These are phyloP conservation scores for Hesperia comma DNA, from an alignment of 2,888 invertebrate genomes.

Conservation along the genomic window DNA sequence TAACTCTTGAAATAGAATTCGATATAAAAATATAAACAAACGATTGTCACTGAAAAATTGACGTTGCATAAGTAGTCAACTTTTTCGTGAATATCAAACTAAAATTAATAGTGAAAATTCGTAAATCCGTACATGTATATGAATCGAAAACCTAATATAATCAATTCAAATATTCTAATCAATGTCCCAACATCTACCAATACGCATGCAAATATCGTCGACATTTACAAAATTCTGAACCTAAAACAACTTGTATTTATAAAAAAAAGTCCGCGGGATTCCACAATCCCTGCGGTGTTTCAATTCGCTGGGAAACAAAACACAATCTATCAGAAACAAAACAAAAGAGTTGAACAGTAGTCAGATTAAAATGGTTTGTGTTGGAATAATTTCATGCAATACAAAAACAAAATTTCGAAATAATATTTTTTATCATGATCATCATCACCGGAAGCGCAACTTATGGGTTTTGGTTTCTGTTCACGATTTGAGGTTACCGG, in stretches of 20 bases:
- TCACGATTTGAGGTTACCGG: no score
- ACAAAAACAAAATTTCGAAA: conserved; percentile 1
- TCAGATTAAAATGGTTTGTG: conserved; percentile 9
- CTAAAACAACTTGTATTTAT: conserved; percentile 21
- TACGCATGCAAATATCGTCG: neutral
- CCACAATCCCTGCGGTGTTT: conserved; percentile 9
- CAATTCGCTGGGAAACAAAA: conserved; percentile 18
- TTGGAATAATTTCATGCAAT: neutral
- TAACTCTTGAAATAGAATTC: no score
- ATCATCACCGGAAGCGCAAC: no score
- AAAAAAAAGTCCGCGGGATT: conserved; percentile 5
- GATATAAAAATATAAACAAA: no score
- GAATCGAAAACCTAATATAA: neutral
- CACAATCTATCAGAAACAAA: neutral
- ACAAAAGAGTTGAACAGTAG: neutral
- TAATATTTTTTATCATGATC: neutral
- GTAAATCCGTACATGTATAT: no score
- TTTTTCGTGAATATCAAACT: no score
- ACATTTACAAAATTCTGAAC: conserved; percentile 17
- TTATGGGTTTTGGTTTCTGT: no score
- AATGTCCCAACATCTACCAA: neutral
- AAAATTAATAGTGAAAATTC: no score
- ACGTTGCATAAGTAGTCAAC: no score
- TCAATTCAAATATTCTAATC: conserved; percentile 8
- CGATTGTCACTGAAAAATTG: no score